Evolutionary conservation across 2,113 vertebrate species (phyloP).

Genomic region (Anolis carolinensis): DNA sequence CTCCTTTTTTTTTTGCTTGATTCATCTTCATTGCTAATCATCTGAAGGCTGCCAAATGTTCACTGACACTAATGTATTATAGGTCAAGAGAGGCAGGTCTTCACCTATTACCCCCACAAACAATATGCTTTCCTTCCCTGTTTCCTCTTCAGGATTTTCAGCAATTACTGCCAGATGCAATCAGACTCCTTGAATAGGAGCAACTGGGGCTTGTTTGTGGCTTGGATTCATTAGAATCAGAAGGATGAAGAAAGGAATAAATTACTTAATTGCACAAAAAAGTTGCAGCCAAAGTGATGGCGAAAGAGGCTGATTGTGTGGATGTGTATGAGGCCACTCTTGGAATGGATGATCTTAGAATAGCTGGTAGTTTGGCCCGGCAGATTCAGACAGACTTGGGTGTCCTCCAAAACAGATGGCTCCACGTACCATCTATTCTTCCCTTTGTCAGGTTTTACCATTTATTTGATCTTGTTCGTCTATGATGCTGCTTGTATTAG

Average conservation of each 20-base stretch:
- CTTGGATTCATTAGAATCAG: constrained; percentile 99
- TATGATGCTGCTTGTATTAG: constrained; percentile 86
- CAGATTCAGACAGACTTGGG: constrained; percentile 92
- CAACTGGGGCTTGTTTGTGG: constrained; percentile 99
- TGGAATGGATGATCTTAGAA: constrained; percentile 99
- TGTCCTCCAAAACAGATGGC: constrained; percentile 99
- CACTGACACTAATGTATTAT: constrained; percentile 94
- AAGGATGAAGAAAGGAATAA: constrained; percentile 99
- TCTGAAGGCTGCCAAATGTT: constrained; percentile 90
- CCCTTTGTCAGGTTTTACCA: constrained; percentile 95
- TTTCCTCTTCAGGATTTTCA: constrained; percentile 94
- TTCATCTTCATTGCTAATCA: constrained; percentile 92
- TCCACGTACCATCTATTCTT: constrained; percentile 97
- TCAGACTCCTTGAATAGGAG: constrained; percentile 99
- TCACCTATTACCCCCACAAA: constrained; percentile 93
- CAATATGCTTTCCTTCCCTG: constrained; percentile 91
- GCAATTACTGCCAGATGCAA: constrained; percentile 99
- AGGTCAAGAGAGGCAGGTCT: constrained; percentile 97
- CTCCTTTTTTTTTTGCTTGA: constrained; percentile 79
- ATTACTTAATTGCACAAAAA: constrained; percentile 99
- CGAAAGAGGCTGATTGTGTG: constrained; percentile 88
- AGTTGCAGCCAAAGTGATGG: constrained; percentile 92
- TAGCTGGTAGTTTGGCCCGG: constrained; percentile 95
- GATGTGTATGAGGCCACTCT: constrained; percentile 91
- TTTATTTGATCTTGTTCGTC: constrained; percentile 92